phyloP scores from a whole-genome alignment of 2,797 vertebrate species.

The Chaenodraco wilsoni region DNA sequence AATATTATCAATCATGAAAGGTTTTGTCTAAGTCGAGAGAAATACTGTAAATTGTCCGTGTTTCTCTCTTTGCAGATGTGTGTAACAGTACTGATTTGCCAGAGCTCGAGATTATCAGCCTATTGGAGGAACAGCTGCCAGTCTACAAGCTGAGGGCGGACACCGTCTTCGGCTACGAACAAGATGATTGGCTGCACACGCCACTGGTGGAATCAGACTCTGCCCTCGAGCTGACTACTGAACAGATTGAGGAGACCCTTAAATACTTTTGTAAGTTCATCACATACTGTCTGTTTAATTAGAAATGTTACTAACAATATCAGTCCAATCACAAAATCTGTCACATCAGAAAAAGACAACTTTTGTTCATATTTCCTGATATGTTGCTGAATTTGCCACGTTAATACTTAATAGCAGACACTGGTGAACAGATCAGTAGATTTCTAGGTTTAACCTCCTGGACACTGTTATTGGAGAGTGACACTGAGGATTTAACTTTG shows the following conservation, averaged over 20 bases:
- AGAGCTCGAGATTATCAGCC: constrained; percentile 98
- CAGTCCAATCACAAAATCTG: neutral
- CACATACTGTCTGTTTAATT: neutral
- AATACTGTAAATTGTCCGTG: neutral
- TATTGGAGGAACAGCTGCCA: constrained; percentile 97
- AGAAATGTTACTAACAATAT: neutral
- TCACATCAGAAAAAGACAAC: neutral
- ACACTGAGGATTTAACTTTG: constrained; percentile 3
- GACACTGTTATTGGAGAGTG: neutral
- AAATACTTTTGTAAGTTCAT: constrained; percentile 97
- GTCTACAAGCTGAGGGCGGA: constrained; percentile 97
- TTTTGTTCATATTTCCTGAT: neutral
- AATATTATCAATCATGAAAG: neutral
- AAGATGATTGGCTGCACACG: constrained; percentile 98
- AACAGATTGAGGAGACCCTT: constrained; percentile 98
- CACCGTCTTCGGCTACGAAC: constrained; percentile 96
- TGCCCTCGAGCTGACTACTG: constrained; percentile 91
- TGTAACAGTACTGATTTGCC: constrained; percentile 98
- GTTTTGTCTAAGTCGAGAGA: neutral
- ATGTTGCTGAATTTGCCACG: neutral
- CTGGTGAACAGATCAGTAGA: neutral
- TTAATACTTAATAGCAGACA: neutral
- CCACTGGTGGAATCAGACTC: constrained; percentile 92
- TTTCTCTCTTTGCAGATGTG: constrained; percentile 87
- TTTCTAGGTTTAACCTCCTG: neutral